A percentile compares a stretch with the other conserved stretches of the same genome.
Conservation (phyloP, 2,797 vertebrate species). For the Champsocephalus esox region DNA sequence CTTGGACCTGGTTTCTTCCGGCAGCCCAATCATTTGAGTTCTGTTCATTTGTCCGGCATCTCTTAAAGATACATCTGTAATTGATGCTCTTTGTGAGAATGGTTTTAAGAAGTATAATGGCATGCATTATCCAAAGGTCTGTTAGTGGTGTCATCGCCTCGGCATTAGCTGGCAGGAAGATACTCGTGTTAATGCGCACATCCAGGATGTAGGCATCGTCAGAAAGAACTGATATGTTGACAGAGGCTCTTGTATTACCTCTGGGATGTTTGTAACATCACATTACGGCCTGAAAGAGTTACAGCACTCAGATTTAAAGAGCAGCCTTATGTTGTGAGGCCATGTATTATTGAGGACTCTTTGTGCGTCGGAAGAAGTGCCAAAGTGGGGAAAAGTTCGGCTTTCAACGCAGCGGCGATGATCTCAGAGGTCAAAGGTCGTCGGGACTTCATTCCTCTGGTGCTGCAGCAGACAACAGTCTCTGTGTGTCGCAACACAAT, state of each 20-base stretch:
- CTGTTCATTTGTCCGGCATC: conserved; percentile 3
- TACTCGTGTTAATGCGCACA: conserved; percentile 53
- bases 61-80: neutral
- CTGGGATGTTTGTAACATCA: conserved; percentile 44
- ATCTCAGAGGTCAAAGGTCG: conserved; percentile 55
- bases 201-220: conserved; percentile 56
- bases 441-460: conserved; percentile 28
- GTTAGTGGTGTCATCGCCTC: conserved; percentile 38
- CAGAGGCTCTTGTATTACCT: conserved; percentile 40
- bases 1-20: neutral
- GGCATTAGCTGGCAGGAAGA: conserved; percentile 59
- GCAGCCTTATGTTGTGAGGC: conserved; percentile 13
- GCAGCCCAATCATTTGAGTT: conserved; percentile 5
- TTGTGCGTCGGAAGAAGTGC: conserved; percentile 51
- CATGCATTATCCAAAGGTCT: conserved; percentile 30
- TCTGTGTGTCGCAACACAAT: conserved; percentile 44
- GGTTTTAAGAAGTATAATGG: conserved; percentile 28
- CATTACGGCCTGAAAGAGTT: conserved; percentile 63
- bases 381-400: conserved; percentile 44
- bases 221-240: conserved; percentile 44
- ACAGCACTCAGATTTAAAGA: conserved; percentile 45
- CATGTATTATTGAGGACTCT: conserved; percentile 67
- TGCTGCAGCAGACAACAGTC: conserved; percentile 41
- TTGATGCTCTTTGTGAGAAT: neutral
- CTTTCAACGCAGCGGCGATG: conserved; percentile 67